These are phyloP conservation scores for Liolophura sinensis DNA, from an alignment of 1,140 invertebrate genomes.

Conservation along the genomic window DNA sequence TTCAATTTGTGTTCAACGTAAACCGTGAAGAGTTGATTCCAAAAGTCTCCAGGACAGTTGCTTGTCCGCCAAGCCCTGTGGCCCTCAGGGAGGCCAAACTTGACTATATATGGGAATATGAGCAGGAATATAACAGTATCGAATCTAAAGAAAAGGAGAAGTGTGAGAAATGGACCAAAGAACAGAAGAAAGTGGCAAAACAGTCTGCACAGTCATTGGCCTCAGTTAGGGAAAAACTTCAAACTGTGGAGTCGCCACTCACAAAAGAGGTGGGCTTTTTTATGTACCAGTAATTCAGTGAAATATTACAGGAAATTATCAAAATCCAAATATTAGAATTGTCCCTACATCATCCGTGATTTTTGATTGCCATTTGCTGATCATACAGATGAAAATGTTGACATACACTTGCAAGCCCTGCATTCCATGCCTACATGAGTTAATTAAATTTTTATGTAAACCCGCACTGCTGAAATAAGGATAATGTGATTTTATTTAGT, in stretches of 20 bases:
- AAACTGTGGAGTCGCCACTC: slow-evolving; percentile 16
- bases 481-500: too few relatives aligned
- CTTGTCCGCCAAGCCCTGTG: slow-evolving; percentile 20
- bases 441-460: too few relatives aligned
- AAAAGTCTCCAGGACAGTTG: slow-evolving; percentile 21
- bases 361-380: too few relatives aligned
- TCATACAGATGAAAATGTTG: too few relatives aligned
- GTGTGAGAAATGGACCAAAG: slow-evolving; percentile 16
- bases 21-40: slow-evolving; percentile 28
- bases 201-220: slow-evolving; percentile 11
- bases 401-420: too few relatives aligned
- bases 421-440: too few relatives aligned
- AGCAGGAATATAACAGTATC: slow-evolving; percentile 26
- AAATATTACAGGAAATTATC: too few relatives aligned
- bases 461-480: too few relatives aligned
- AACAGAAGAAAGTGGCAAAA: slow-evolving; percentile 20
- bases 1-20: slow-evolving; percentile 39
- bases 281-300: too few relatives aligned
- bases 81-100: slow-evolving; percentile 32
- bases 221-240: slow-evolving; percentile 14
- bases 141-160: slow-evolving; percentile 29
- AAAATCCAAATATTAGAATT: too few relatives aligned
- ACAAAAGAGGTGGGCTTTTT: slow-evolving; percentile 38
- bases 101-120: slow-evolving; percentile 39
- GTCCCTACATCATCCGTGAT: too few relatives aligned